Evolutionary conservation across 2,113 vertebrate species (phyloP).

Genomic region (Hemiprocne comata): DNA sequence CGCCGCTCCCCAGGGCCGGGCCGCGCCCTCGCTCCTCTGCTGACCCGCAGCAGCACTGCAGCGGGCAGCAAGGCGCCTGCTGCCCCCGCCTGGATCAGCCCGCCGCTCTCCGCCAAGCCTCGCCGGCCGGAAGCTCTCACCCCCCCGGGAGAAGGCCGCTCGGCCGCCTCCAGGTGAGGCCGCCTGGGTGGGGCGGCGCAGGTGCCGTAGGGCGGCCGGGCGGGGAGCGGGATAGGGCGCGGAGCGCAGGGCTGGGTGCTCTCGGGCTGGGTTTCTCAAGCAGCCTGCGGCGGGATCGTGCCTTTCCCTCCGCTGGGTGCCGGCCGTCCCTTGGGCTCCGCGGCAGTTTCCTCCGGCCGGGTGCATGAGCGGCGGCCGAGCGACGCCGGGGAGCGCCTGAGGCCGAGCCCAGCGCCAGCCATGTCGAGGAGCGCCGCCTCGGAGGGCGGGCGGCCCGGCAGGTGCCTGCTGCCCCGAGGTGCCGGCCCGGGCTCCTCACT

Average conservation of each 20-base stretch:
- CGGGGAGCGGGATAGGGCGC: too few species aligned
- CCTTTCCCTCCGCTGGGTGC: too few species aligned
- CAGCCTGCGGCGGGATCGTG: too few species aligned
- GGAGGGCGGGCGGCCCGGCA: not conserved
- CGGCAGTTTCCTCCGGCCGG: not conserved
- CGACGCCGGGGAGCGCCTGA: not conserved
- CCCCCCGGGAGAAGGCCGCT: not conserved
- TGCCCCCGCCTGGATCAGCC: too few species aligned
- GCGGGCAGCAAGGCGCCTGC: too few species aligned
- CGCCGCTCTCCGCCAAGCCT: too few species aligned
- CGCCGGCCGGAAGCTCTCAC: not conserved
- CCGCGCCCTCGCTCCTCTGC: constrained; percentile 76
- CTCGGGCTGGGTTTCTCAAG: not conserved
- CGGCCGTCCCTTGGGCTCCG: not conserved
- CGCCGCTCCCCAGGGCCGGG: constrained; percentile 77
- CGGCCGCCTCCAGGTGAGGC: not conserved
- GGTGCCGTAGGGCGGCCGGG: not conserved
- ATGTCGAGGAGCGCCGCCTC: not conserved
- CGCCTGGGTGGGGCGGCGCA: not conserved
- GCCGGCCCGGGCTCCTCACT: not conserved
- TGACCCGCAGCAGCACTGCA: not conserved
- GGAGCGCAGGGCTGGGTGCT: too few species aligned
- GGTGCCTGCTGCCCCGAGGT: not conserved
- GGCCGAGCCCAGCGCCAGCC: not conserved
- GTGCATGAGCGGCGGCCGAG: not conserved